Conservation (phyloP, 2,888 invertebrate species). For the Plutella xylostella region DNA sequence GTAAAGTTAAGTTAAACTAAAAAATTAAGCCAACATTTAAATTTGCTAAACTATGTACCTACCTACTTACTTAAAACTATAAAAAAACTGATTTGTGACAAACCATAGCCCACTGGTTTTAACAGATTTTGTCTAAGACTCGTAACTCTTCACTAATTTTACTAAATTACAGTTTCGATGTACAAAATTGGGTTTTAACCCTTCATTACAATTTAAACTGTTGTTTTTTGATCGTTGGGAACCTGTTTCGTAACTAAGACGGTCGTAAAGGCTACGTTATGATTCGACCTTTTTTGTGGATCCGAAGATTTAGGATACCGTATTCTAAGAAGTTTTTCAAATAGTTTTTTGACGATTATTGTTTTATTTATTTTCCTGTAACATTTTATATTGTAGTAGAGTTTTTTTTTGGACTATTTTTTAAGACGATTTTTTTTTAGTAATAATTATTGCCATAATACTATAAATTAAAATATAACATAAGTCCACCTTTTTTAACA, state of each 20-base stretch:
- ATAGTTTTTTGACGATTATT: background rate
- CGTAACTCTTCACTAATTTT: background rate
- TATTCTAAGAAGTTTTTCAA: background rate
- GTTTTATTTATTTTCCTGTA: background rate
- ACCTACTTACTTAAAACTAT: no score
- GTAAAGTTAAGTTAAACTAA: no score
- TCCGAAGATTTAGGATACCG: background rate
- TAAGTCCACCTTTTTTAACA: no score
- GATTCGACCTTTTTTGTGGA: background rate
- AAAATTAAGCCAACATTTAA: no score
- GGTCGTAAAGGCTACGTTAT: slow-evolving; percentile 2
- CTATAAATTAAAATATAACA: no score
- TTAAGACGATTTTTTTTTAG: no score
- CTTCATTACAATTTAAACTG: slow-evolving; percentile 7
- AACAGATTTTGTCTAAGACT: no score
- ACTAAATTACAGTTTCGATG: slow-evolving; percentile 1
- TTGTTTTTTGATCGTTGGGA: background rate
- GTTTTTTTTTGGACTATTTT: background rate
- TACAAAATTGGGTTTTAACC: slow-evolving; percentile 6
- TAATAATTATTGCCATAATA: no score
- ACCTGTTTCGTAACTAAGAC: slow-evolving; percentile 2
- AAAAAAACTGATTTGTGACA: no score
- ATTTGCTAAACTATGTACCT: no score
- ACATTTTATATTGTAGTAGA: background rate
- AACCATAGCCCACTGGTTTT: no score